Base-by-base conservation (phyloP, 2,113 vertebrate genomes). In the Phrynosoma platyrhinos region DNA sequence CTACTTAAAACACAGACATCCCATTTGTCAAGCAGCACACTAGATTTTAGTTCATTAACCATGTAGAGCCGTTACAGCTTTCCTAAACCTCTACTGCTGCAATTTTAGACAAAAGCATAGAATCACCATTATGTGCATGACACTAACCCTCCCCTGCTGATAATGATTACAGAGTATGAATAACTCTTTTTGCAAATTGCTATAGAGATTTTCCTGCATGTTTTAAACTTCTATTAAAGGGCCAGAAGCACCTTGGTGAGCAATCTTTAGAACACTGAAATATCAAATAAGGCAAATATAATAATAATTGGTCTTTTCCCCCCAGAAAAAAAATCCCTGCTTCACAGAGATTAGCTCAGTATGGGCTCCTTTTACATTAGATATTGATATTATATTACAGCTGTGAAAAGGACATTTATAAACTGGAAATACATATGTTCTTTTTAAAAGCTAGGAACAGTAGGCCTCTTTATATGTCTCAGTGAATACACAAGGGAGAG, bases 111-210 rank as follows among this genome's bases (percentile, higher is more conserved):
- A 25, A 85, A 89, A 64, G 0, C 77, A 62, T 82, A 47, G 36
- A 74, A 89, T 78, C 2, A 2, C 0, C 0, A 69, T 40, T 47
- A 69, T 79, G 53, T 68, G 36, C 58, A 91, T 93, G 87, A 79
- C 77, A 92, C 75, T 36, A 82, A 82, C 10, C 2, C 14, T 77
- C 36, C 80, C 83, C 86, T 62, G 58, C 58, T 94, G 90, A 32
- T 0, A 4, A 86, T 93, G 88, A 95, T 93, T 94, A 90, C 47
- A 87, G 85, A 82, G 88, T 92, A 88, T 91, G 83, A 64, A 90
- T 79, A 94, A 89, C 85, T 91, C 55, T 14, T 62, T 89, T 93
- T 95, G 42, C 92, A 85, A 91, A 86, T 84, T 89, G 77, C 68
- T 89, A 81, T 68, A 87, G 80, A 68, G 69, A 2, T 83, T 0